Evolutionary conservation across 2,888 invertebrate species (phyloP).

Genomic region (Electrophaes corylata): DNA sequence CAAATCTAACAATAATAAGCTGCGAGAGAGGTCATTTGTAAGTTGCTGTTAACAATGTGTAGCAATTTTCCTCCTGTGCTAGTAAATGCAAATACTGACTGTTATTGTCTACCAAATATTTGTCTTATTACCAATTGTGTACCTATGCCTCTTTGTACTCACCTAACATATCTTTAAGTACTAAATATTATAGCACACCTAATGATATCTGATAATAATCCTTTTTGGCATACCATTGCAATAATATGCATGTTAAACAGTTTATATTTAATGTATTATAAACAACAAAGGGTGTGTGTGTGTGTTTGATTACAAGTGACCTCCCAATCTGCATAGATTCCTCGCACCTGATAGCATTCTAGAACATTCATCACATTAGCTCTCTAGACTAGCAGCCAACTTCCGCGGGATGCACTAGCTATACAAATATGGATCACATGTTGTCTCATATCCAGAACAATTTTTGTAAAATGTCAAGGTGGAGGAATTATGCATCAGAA

Average conservation of each 20-base stretch:
- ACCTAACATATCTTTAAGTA: no score
- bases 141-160: no score
- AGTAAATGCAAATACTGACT: not conserved
- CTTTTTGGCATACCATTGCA: no score
- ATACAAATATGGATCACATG: slow-evolving; percentile 57
- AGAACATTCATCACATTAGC: slow-evolving; percentile 68
- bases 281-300: not conserved
- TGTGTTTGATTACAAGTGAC: slow-evolving; percentile 46
- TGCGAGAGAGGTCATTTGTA: slow-evolving; percentile 51
- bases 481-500: slow-evolving; percentile 58
- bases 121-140: no score
- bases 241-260: no score
- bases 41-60: slow-evolving; percentile 8
- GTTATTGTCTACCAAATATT: no score
- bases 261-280: no score
- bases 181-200: no score
- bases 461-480: slow-evolving; percentile 61
- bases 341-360: slow-evolving; percentile 62
- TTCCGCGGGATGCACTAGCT: slow-evolving; percentile 76
- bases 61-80: slow-evolving; percentile 2
- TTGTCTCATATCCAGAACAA: slow-evolving; percentile 76
- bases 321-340: slow-evolving; percentile 62
- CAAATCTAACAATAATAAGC: slow-evolving; percentile 49
- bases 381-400: slow-evolving; percentile 66
- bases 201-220: no score